These are phyloP conservation scores for Cheilosia urbana DNA, from an alignment of 2,888 invertebrate species.

Conservation along the genomic window DNA sequence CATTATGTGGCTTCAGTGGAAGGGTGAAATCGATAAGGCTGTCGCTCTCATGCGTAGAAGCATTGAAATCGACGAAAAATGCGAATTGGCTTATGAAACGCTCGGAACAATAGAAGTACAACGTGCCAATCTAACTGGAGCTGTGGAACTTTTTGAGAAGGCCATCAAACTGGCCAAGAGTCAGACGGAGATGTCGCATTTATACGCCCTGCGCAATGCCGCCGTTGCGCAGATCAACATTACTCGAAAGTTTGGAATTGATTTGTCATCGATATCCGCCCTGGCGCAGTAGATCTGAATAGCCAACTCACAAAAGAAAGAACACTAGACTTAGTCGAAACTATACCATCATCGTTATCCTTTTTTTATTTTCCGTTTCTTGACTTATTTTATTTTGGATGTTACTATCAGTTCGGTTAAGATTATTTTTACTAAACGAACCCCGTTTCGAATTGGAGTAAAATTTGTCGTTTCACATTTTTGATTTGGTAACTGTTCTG, in stretches of 20 bases:
- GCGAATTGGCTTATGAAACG: slow-evolving; percentile 97
- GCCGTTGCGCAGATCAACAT: slow-evolving; percentile 94
- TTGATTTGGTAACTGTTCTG: slow-evolving; percentile 6
- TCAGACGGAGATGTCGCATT: slow-evolving; percentile 94
- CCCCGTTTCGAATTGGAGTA: background rate
- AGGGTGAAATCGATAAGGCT: slow-evolving; percentile 91
- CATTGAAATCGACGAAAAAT: slow-evolving; percentile 94
- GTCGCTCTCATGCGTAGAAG: slow-evolving; percentile 91
- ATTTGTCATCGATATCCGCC: slow-evolving; percentile 82
- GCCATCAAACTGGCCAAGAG: slow-evolving; percentile 94
- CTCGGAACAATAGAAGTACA: slow-evolving; percentile 97
- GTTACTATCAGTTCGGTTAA: slow-evolving; percentile 16
- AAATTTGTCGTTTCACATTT: slow-evolving; percentile 28
- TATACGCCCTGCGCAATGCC: slow-evolving; percentile 95
- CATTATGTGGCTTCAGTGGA: slow-evolving; percentile 92
- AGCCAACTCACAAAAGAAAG: background rate
- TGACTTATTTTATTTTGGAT: slow-evolving; percentile 44
- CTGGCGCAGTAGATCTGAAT: slow-evolving; percentile 75
- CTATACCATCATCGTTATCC: slow-evolving; percentile 23
- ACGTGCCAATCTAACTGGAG: slow-evolving; percentile 90
- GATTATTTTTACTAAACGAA: slow-evolving; percentile 7
- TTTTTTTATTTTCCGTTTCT: slow-evolving; percentile 9
- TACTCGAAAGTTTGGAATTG: slow-evolving; percentile 89
- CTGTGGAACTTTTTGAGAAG: slow-evolving; percentile 94
- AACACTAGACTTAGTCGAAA: slow-evolving; percentile 7